phyloP scores from a whole-genome alignment of 2,888 invertebrate genomes.

The Mellilla xanthometata region DNA sequence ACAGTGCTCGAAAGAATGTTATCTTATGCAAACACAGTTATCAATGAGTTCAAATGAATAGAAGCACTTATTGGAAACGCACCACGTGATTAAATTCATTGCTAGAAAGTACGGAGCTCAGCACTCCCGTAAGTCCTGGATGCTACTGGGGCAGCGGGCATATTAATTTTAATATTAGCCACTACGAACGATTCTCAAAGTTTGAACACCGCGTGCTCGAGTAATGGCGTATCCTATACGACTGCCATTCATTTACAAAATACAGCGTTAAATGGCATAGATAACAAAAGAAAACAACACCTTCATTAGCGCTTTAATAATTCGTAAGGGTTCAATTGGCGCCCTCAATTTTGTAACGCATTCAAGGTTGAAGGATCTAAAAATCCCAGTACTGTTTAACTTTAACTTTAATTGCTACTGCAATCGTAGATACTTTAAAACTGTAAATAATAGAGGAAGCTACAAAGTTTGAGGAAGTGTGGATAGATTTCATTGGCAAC shows the following conservation, averaged over 20 bases:
- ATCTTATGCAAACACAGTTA: slow-evolving; percentile 74
- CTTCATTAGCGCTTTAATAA: slow-evolving; percentile 45
- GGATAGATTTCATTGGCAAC: slow-evolving; percentile 76
- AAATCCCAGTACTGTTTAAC: slow-evolving; percentile 28
- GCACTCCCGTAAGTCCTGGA: slow-evolving; percentile 64
- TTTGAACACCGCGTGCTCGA: slow-evolving; percentile 35
- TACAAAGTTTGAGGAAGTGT: slow-evolving; percentile 60
- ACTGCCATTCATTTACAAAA: slow-evolving; percentile 19
- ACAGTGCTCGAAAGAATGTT: slow-evolving; percentile 49
- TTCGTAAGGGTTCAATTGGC: slow-evolving; percentile 47
- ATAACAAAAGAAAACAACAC: slow-evolving; percentile 42
- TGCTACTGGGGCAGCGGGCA: slow-evolving; percentile 75
- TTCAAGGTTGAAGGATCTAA: slow-evolving; percentile 43
- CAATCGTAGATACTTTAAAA: no score
- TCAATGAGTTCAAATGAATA: slow-evolving; percentile 57
- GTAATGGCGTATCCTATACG: slow-evolving; percentile 12
- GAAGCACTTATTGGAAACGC: slow-evolving; percentile 53
- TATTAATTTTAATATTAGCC: slow-evolving; percentile 80
- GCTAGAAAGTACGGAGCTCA: slow-evolving; percentile 53
- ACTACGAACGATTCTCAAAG: slow-evolving; percentile 63
- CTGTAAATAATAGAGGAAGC: no score
- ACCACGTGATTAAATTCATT: slow-evolving; percentile 62
- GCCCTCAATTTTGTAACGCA: slow-evolving; percentile 38
- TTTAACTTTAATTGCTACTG: no score
- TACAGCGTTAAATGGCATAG: slow-evolving; percentile 30